These are phyloP conservation scores for Mamestra brassicae DNA, from an alignment of 2,888 invertebrate genomes.

Conservation along the genomic window DNA sequence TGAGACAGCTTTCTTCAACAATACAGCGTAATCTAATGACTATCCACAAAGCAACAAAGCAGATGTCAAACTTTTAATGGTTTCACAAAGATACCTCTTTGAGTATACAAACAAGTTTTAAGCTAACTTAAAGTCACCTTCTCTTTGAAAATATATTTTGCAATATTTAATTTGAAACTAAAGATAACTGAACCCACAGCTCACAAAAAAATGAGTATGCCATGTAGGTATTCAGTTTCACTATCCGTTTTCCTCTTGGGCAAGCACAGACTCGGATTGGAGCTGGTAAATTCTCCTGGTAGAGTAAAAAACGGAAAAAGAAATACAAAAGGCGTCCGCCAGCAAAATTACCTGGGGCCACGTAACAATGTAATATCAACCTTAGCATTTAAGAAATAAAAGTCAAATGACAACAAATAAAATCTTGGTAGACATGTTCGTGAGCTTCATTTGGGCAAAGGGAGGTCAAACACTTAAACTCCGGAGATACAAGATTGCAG, in stretches of 20 bases:
- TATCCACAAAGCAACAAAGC: constrained; percentile 6
- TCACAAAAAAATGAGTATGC: constrained; percentile 69
- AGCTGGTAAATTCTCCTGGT: constrained; percentile 84
- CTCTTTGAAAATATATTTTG: constrained; percentile 2
- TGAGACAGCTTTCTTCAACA: constrained; percentile 15
- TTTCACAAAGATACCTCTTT: constrained; percentile 34
- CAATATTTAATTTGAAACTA: constrained; percentile 32
- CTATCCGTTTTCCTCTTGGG: constrained; percentile 74
- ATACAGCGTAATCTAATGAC: constrained; percentile 29
- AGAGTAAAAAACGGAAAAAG: constrained; percentile 84
- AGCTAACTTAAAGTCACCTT: constrained; percentile 18
- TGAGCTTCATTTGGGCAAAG: constrained; percentile 88
- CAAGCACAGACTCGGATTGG: constrained; percentile 82
- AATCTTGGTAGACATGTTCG: constrained; percentile 80
- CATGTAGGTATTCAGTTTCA: constrained; percentile 71
- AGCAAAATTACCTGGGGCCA: constrained; percentile 72
- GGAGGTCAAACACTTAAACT: constrained; percentile 88
- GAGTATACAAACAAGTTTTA: constrained; percentile 26
- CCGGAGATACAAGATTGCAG: constrained; percentile 88
- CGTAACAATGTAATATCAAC: constrained; percentile 70
- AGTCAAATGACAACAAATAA: constrained; percentile 69
- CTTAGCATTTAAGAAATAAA: constrained; percentile 71
- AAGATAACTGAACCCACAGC: constrained; percentile 47
- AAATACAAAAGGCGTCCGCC: constrained; percentile 84
- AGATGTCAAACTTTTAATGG: constrained; percentile 33